Percentiles rank a stretch among this genome's conserved stretches.
phyloP scores from a whole-genome alignment of 2,113 vertebrate species.

The Carlito syrichta region DNA sequence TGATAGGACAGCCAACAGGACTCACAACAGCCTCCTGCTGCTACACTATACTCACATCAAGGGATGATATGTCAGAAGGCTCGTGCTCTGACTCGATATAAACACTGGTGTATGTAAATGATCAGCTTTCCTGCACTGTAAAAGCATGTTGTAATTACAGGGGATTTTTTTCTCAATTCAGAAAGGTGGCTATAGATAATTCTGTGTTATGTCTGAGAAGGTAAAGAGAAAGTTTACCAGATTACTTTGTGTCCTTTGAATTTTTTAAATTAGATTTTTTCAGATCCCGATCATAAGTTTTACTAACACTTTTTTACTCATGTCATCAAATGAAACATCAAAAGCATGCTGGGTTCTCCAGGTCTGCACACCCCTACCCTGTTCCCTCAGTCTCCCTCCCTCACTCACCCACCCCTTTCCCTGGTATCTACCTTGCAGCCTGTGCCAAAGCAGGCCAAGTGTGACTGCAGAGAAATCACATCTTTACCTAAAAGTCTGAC shows the following conservation, averaged over 20 bases:
- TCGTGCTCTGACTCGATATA: neutral
- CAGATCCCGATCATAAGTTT: neutral
- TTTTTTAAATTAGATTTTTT: neutral
- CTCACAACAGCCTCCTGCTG: neutral
- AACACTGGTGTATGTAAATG: neutral
- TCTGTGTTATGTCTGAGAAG: neutral
- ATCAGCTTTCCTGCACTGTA: neutral
- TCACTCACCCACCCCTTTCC: neutral
- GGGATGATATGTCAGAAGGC: neutral
- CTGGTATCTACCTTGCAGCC: neutral
- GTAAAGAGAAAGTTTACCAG: neutral
- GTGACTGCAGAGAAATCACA: neutral
- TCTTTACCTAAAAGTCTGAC: neutral
- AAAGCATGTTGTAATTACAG: neutral
- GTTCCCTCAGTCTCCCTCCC: neutral
- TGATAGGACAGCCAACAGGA: neutral
- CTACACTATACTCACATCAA: neutral
- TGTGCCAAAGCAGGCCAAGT: neutral
- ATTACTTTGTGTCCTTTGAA: neutral
- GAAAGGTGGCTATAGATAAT: neutral
- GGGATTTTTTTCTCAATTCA: neutral
- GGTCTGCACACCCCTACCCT: neutral
- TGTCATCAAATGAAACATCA: neutral
- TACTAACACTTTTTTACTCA: neutral
- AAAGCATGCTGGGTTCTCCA: constrained; percentile 16